These are phyloP conservation scores for Aspidoscelis tigris DNA, from an alignment of 2,113 vertebrate genomes.

Conservation along the genomic window DNA sequence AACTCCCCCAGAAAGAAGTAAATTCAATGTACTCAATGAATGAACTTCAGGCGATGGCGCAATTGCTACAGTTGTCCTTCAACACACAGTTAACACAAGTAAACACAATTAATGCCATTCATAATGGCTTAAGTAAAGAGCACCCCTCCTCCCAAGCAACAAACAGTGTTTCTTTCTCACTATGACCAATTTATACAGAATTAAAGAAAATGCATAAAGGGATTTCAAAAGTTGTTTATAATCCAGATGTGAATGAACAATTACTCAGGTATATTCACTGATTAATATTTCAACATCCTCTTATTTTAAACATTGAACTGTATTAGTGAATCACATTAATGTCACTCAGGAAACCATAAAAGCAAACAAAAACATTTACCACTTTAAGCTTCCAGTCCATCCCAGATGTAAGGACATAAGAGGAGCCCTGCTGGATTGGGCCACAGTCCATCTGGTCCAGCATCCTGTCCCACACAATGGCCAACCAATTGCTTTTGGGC, in stretches of 20 bases:
- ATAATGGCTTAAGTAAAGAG: neutral
- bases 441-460: too few species aligned
- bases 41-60: too few species aligned
- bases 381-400: neutral
- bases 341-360: neutral
- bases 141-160: neutral
- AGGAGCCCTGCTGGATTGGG: too few species aligned
- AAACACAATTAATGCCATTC: neutral
- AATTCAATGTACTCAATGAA: neutral
- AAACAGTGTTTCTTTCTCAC: neutral
- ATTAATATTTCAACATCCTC: neutral
- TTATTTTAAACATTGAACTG: neutral
- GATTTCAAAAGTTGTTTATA: neutral
- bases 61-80: neutral
- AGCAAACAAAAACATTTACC: conserved; percentile 7
- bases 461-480: too few species aligned
- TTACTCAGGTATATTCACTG: neutral
- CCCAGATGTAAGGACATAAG: neutral
- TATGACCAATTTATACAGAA: neutral
- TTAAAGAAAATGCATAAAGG: neutral
- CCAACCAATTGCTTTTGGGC: too few species aligned
- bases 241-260: neutral
- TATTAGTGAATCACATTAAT: neutral
- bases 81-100: neutral
- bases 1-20: neutral